These are phyloP conservation scores for Euwallacea similis DNA, from an alignment of 1,140 invertebrate species.

Conservation along the genomic window DNA sequence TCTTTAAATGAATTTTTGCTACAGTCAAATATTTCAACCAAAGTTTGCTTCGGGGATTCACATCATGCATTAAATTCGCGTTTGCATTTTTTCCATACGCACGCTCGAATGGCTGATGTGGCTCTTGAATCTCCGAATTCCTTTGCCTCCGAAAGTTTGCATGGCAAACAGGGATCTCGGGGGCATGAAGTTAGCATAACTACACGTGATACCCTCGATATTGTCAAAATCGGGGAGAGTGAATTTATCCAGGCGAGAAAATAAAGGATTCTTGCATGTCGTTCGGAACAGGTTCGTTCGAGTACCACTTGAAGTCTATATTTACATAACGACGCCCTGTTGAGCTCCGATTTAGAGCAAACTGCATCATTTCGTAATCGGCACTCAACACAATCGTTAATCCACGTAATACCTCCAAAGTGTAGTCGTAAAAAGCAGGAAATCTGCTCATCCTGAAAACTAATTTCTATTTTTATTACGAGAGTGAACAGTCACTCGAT, in stretches of 20 bases:
- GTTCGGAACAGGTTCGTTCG: no score
- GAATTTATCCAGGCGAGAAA: no score
- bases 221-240: no score
- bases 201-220: not conserved
- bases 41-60: not conserved
- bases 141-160: not conserved
- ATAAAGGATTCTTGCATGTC: no score
- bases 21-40: not conserved
- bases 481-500: slow-evolving; percentile 10
- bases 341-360: not conserved
- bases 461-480: slow-evolving; percentile 19
- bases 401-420: slow-evolving; percentile 10
- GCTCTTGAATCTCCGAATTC: not conserved
- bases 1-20: no score
- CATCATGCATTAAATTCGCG: slow-evolving; percentile 23
- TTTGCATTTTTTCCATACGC: slow-evolving; percentile 12
- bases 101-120: slow-evolving; percentile 5
- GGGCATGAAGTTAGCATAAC: not conserved
- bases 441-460: slow-evolving; percentile 1
- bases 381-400: slow-evolving; percentile 5
- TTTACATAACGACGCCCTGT: not conserved
- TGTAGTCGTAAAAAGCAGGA: slow-evolving; percentile 15
- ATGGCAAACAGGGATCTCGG: not conserved
- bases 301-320: no score
- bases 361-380: not conserved